Evolutionary conservation across 2,797 vertebrate genomes (phyloP).

Genomic region (Sebastiscus tertius): DNA sequence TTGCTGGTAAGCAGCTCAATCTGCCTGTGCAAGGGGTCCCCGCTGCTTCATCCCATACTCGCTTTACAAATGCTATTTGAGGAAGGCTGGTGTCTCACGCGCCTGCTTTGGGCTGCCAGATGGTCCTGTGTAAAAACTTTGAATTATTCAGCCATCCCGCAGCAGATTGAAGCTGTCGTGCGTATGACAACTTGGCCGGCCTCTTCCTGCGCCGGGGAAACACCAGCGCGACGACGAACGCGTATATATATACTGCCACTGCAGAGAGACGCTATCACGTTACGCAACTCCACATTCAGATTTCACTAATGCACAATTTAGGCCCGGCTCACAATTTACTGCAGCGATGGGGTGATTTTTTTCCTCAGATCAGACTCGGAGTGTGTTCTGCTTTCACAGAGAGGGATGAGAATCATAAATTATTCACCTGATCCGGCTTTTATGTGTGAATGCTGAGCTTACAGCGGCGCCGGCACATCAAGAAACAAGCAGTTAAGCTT

Average conservation of each 20-base stretch:
- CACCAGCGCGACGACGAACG: conserved; percentile 23
- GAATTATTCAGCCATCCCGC: conserved; percentile 77
- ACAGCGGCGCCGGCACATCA: conserved; percentile 42
- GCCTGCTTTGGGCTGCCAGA: conserved; percentile 65
- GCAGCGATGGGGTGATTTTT: conserved; percentile 20
- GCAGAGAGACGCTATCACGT: conserved; percentile 22
- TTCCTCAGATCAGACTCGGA: conserved; percentile 35
- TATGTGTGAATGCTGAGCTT: conserved; percentile 61
- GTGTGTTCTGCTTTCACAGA: conserved; percentile 48
- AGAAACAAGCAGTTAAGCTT: conserved; percentile 62
- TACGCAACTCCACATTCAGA: conserved; percentile 41
- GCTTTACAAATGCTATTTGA: conserved; percentile 52
- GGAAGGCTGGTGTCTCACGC: conserved; percentile 34
- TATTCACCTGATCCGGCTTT: conserved; percentile 71
- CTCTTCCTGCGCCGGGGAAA: conserved; percentile 51
- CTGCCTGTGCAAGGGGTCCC: conserved; percentile 27
- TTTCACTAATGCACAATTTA: conserved; percentile 39
- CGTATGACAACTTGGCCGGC: conserved; percentile 66
- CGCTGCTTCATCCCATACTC: conserved; percentile 23
- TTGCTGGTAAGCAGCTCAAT: conserved; percentile 45
- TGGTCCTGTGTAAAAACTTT: conserved; percentile 71
- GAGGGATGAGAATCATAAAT: conserved; percentile 64
- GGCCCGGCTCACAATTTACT: conserved; percentile 25
- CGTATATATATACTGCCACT: neutral
- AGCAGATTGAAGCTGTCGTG: conserved; percentile 76